These are phyloP conservation scores for Struthio camelus DNA, from an alignment of 2,113 vertebrate species.

Conservation along the genomic window DNA sequence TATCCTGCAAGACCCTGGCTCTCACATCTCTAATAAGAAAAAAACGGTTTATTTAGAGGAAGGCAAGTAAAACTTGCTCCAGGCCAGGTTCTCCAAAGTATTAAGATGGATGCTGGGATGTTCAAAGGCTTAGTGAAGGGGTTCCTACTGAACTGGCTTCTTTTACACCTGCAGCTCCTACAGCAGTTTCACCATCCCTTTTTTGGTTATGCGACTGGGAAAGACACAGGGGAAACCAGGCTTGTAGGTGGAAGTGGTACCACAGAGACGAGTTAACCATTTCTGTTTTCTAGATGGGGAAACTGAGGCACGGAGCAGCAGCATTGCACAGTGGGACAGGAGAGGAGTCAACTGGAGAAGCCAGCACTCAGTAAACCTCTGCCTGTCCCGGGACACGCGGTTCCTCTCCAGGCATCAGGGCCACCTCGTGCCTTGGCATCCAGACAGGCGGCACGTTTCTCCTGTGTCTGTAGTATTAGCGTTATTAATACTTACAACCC, in stretches of 20 bases:
- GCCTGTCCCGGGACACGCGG: too few relatives aligned
- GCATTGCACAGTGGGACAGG: accelerated
- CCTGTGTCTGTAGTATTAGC: accelerated
- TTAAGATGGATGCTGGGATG: neutral
- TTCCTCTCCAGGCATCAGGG: too few relatives aligned
- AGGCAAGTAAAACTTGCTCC: neutral
- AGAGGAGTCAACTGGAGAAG: neutral
- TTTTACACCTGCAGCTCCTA: too few relatives aligned
- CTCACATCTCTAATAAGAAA: neutral
- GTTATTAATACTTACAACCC: neutral
- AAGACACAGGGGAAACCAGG: too few relatives aligned
- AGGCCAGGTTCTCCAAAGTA: too few relatives aligned
- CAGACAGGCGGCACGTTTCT: accelerated
- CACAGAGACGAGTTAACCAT: neutral
- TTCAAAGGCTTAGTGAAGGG: too few relatives aligned
- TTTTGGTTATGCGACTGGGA: too few relatives aligned
- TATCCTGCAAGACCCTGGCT: too few relatives aligned
- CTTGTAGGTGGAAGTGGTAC: neutral
- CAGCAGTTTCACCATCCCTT: too few relatives aligned
- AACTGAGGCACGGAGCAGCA: neutral
- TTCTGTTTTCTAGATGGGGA: neutral
- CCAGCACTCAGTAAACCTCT: neutral
- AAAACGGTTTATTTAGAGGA: neutral
- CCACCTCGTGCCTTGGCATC: accelerated
- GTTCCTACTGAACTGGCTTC: too few relatives aligned